Evolutionary conservation across 2,113 vertebrate genomes (phyloP), one percentile per base, ranked within the genome.

Genomic region (Grantiella picta): DNA sequence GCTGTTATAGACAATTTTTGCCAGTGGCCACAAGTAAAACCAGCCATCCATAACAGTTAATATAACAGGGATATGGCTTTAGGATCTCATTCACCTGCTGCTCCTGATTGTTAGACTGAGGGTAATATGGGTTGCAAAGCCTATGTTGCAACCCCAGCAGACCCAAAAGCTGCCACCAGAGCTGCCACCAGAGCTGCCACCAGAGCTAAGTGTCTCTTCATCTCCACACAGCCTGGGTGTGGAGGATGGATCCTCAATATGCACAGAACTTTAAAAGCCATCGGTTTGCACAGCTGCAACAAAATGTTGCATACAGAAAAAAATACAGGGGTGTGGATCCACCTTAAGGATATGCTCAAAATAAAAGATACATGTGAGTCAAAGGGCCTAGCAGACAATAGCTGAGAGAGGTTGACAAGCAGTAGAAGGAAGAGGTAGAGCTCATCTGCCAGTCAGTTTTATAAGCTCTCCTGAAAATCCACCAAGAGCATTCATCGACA

Each of bases 251-350:
- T 31, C 27, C 23, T 75, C 52, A 53, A 24, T 21, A 42, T 5
- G 2, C 33, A 42, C 7, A 4, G 53, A 70, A 68, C 15, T 50
- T 79, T 33, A 68, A 66, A 75, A 50, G 29, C 11, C 8, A 14
- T 45, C 0, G 0, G 8, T 64, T 45, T 6, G 4, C 4, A 25
- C 15, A 64, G 23, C 5, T 4, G 4, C 10, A 54, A 38, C n/a
- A 85, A 76, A 76, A 82, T 1, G 1, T n/a, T 36, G 10, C 5
- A 5, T 33, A 47, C 11, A 45, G 11, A 63, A 89, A 89, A 81
- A 73, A 66, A n/a, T 38, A 29, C 9, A 52, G 9, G 11, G 3
- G 1, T 27, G 13, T 25, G 13, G 29, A 54, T 42, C 12, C 20
- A 15, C 4, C 21, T 80, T 36, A 59, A 45, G 38, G 66, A 56